A percentile compares a stretch with the other conserved stretches of the same genome.
Evolutionary conservation across 2,888 invertebrate genomes (phyloP).

Genomic region (Agrotis ipsilon): DNA sequence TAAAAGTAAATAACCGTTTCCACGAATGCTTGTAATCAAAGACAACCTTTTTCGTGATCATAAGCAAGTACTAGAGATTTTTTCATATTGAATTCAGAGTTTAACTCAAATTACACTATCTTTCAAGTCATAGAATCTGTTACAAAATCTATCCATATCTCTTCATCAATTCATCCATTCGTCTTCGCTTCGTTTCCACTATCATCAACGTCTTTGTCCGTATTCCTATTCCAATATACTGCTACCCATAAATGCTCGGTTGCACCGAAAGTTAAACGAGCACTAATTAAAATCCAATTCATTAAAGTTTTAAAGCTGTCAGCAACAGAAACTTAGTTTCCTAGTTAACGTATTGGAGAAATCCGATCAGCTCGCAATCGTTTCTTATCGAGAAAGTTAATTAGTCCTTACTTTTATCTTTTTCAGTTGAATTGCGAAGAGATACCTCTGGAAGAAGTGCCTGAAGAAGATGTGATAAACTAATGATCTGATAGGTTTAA

Average conservation of each 20-base stretch:
- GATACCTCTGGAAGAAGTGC: conserved; percentile 75
- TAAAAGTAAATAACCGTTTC: neutral
- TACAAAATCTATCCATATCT: neutral
- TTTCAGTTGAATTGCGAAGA: conserved; percentile 82
- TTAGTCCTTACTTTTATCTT: conserved; percentile 22
- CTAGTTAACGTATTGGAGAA: conserved; percentile 10
- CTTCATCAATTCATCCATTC: no score
- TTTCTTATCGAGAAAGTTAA: conserved; percentile 15
- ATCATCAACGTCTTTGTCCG: neutral
- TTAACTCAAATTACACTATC: no score
- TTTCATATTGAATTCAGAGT: no score
- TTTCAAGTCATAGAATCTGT: neutral
- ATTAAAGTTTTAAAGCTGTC: conserved; percentile 5
- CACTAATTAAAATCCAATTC: conserved; percentile 10
- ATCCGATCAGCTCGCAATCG: neutral
- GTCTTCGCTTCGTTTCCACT: no score
- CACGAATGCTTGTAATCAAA: neutral
- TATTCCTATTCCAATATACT: neutral
- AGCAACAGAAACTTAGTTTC: conserved; percentile 4
- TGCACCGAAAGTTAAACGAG: neutral
- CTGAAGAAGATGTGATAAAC: conserved; percentile 75
- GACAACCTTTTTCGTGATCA: neutral
- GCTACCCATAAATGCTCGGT: neutral
- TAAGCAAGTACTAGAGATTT: neutral
- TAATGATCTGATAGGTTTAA: conserved; percentile 65